Evolutionary conservation across 2,113 vertebrate genomes (phyloP).

Genomic region (Embiotoca jacksoni): DNA sequence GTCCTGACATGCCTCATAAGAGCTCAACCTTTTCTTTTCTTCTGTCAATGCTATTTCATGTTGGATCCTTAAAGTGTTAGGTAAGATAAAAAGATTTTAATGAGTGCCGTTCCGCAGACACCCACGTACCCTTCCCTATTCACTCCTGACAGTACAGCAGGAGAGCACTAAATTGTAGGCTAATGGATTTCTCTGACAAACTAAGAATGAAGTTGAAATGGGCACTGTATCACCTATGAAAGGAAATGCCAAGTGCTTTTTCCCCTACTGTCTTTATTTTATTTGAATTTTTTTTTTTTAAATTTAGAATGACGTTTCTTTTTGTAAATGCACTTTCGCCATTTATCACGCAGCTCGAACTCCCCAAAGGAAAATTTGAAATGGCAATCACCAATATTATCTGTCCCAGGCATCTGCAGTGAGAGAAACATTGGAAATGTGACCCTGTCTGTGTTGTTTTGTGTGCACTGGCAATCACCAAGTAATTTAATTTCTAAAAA

Average conservation of each 20-base stretch:
- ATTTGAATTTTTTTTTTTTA: neutral
- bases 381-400: neutral
- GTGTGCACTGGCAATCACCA: constrained; percentile 9
- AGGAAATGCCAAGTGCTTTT: constrained; percentile 43
- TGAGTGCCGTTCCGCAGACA: constrained; percentile 53
- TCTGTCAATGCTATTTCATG: constrained; percentile 36
- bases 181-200: constrained; percentile 65
- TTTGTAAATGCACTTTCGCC: neutral
- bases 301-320: constrained; percentile 16
- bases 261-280: constrained; percentile 5
- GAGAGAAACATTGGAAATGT: neutral
- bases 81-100: constrained; percentile 70
- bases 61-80: constrained; percentile 52
- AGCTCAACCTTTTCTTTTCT: constrained; percentile 19
- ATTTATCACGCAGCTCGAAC: constrained; percentile 6
- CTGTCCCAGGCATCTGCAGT: neutral
- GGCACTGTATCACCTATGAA: constrained; percentile 30
- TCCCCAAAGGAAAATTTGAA: neutral
- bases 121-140: constrained; percentile 45
- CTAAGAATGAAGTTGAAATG: constrained; percentile 51
- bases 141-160: constrained; percentile 32
- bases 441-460: constrained; percentile 13
- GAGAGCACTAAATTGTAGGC: constrained; percentile 57
- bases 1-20: constrained; percentile 26
- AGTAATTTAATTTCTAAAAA: constrained; percentile 1